phyloP scores from a whole-genome alignment of 2,888 invertebrate species.

The Epistrophe grossulariae region DNA sequence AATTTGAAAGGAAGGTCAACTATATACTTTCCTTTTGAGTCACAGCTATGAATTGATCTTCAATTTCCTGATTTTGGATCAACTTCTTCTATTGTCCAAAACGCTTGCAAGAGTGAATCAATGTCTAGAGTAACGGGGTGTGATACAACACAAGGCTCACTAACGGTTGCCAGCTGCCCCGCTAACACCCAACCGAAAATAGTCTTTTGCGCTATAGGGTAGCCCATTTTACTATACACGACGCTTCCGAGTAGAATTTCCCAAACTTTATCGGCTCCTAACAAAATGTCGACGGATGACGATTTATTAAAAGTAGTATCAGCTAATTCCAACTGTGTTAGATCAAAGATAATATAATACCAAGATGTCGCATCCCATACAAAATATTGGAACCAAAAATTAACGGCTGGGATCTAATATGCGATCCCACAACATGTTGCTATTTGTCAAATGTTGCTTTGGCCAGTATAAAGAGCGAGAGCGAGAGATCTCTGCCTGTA shows the following conservation, averaged over 20 bases:
- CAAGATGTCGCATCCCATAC: no score
- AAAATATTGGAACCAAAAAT: no score
- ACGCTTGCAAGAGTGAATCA: not conserved
- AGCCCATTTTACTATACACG: no score
- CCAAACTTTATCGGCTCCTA: not conserved
- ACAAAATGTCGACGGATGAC: not conserved
- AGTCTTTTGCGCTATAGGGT: no score
- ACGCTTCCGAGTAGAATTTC: not conserved
- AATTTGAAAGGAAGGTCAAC: no score
- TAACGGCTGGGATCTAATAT: no score
- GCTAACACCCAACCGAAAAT: not conserved
- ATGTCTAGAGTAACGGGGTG: not conserved
- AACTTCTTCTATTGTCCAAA: not conserved
- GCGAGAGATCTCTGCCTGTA: no score
- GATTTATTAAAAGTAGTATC: not conserved
- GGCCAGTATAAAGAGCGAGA: no score
- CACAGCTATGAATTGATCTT: not conserved
- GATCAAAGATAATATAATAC: no score
- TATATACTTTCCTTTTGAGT: no score
- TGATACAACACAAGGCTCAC: not conserved
- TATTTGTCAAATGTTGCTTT: no score
- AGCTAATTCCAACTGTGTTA: not conserved
- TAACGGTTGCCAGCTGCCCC: not conserved
- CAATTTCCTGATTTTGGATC: not conserved
- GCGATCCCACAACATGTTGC: no score